A percentile compares a stretch with the other conserved stretches of the same genome.
These are phyloP conservation scores for Allolobophora icterica DNA, from an alignment of 2,888 invertebrate genomes.

Conservation along the genomic window DNA sequence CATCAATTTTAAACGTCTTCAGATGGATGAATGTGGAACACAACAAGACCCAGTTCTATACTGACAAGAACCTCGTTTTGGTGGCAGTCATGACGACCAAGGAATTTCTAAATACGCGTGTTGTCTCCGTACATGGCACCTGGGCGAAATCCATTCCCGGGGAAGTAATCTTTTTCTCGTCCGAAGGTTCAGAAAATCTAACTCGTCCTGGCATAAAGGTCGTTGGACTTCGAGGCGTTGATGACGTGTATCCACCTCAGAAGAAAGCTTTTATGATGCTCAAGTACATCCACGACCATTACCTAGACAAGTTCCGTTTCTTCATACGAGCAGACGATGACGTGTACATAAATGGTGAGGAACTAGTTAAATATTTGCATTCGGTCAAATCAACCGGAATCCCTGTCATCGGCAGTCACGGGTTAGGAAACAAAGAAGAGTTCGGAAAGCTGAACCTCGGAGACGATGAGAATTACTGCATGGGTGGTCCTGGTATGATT, in stretches of 20 bases:
- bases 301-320: conserved; percentile 89
- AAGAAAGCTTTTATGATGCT: conserved; percentile 95
- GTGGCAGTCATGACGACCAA: conserved; percentile 96
- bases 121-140: conserved; percentile 87
- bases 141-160: conserved; percentile 93
- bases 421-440: conserved; percentile 70
- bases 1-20: conserved; percentile 17
- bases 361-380: conserved; percentile 79
- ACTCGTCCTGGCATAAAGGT: conserved; percentile 79
- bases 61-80: conserved; percentile 37
- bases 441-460: conserved; percentile 82
- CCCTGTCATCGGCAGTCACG: conserved; percentile 77
- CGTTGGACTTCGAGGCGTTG: conserved; percentile 75
- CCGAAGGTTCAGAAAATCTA: conserved; percentile 54
- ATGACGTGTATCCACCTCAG: conserved; percentile 97
- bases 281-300: conserved; percentile 90
- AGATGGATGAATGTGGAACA: background rate
- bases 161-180: conserved; percentile 85
- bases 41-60: background rate
- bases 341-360: conserved; percentile 90
- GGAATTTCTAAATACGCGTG: conserved; percentile 85
- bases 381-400: conserved; percentile 87
- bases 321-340: conserved; percentile 97
- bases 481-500: conserved; percentile 98
- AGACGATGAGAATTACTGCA: conserved; percentile 89